These are phyloP conservation scores for Hippocampus comes DNA, from an alignment of 2,113 vertebrate species.

Conservation along the genomic window DNA sequence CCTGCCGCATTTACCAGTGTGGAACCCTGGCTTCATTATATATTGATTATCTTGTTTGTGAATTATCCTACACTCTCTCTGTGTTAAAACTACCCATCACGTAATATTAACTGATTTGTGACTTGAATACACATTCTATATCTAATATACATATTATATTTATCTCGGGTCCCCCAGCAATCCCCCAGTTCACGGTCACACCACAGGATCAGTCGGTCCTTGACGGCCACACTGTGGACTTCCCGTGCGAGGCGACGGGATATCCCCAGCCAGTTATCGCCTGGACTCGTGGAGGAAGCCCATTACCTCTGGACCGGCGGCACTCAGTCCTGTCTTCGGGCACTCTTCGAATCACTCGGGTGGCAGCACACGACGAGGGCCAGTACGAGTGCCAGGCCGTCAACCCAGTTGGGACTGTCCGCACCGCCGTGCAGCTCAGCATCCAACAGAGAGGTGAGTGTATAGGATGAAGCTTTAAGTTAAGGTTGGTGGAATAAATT, in stretches of 20 bases:
- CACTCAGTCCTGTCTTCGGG: constrained; percentile 84
- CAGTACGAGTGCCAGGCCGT: constrained; percentile 97
- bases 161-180: constrained; percentile 64
- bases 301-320: constrained; percentile 84
- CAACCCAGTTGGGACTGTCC: constrained; percentile 86
- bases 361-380: constrained; percentile 91
- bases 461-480: not conserved
- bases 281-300: constrained; percentile 93
- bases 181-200: constrained; percentile 87
- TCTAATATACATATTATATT: not conserved
- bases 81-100: not conserved
- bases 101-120: not conserved
- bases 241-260: constrained; percentile 88
- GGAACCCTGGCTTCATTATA: too few relatives aligned
- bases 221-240: constrained; percentile 91
- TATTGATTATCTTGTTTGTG: not conserved
- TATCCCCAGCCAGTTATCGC: constrained; percentile 90
- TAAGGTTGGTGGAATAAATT: not conserved
- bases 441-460: constrained; percentile 87
- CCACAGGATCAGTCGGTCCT: constrained; percentile 87
- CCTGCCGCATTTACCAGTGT: too few relatives aligned
- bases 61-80: not conserved
- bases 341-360: constrained; percentile 82
- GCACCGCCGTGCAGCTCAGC: constrained; percentile 76
- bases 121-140: not conserved